A percentile compares a stretch with the other conserved stretches of the same genome.
Evolutionary conservation across 1,140 invertebrate genomes (phyloP).

Genomic region (Papilio polyxenes): DNA sequence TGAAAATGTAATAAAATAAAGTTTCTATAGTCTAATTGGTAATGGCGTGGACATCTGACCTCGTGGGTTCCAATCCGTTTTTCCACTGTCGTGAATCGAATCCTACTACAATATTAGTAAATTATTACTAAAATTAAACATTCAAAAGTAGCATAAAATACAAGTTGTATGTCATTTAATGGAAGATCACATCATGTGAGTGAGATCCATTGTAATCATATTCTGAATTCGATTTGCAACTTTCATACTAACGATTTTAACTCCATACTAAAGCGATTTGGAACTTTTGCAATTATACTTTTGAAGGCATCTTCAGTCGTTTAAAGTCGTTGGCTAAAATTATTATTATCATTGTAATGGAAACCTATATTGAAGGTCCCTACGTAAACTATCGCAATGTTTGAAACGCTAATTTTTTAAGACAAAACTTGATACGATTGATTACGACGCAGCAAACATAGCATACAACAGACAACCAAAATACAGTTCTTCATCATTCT

Average conservation of each 20-base stretch:
- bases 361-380: neutral
- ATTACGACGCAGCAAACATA: too few species aligned
- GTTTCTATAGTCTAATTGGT: neutral
- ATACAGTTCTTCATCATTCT: too few species aligned
- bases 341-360: neutral
- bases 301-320: neutral
- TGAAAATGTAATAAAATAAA: neutral
- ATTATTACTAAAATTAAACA: too few species aligned
- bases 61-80: neutral
- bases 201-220: neutral
- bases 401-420: too few species aligned
- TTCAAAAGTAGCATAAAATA: too few species aligned
- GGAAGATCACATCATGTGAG: neutral
- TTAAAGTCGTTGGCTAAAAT: conserved; percentile 6
- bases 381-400: too few species aligned
- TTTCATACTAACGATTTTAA: neutral
- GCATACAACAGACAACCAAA: too few species aligned
- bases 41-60: neutral
- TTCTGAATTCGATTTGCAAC: neutral
- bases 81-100: too few species aligned
- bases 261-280: neutral
- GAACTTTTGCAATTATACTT: conserved; percentile 18
- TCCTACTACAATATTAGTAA: too few species aligned
- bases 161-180: neutral
- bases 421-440: too few species aligned